Base-by-base conservation (phyloP, 2,797 vertebrate species). In the Syncerus caffer region DNA sequence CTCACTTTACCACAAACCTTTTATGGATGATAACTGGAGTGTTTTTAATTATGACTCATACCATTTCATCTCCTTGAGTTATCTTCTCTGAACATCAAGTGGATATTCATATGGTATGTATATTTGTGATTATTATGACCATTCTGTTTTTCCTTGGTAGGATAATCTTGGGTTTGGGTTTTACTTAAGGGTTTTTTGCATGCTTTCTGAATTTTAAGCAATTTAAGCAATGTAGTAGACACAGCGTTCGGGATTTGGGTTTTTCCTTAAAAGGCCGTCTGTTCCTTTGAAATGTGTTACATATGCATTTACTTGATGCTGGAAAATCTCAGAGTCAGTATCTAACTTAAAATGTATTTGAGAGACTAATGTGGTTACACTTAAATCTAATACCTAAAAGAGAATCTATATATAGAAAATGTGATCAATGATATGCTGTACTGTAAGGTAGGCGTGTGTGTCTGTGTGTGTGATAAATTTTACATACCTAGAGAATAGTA, bases 1-100 rank as follows among this genome's bases (percentile, higher is more conserved):
- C 57, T 98, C 42, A 42, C 14, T 12, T 97, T 98, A 96, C 95
- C 87, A 88, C 95, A 98, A 90, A 94, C 29, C 86, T 93, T 96
- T 94, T 97, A 89, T 85, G 92, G 53, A 58, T 97, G 95, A 97
- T 86, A 96, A 29, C 51, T 94, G 71, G 51, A 64, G 31, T 98
- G 98, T 96, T 98, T 99, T 98, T 97, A 98, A 98, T 98, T 98
- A 98, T 86, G 91, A 96, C 9, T 96, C 95, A 53, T 2, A 45
- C 87, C 64, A 97, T 96, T 98, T 98, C 80, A 96, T 98, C 83
- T 95, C 90, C 0, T 0, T 91, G 13, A 97, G 50, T 91, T 97
- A 88, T 97, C 89, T 90, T 97, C 96, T 96, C 96, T 96, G 83
- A 67, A 95, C 79, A 97, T 93, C 82, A 93, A 97, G 34, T 95